Evolutionary conservation across 2,888 invertebrate genomes (phyloP), one percentile per base, ranked within the genome.

Genomic region (Stomorhina lunata): DNA sequence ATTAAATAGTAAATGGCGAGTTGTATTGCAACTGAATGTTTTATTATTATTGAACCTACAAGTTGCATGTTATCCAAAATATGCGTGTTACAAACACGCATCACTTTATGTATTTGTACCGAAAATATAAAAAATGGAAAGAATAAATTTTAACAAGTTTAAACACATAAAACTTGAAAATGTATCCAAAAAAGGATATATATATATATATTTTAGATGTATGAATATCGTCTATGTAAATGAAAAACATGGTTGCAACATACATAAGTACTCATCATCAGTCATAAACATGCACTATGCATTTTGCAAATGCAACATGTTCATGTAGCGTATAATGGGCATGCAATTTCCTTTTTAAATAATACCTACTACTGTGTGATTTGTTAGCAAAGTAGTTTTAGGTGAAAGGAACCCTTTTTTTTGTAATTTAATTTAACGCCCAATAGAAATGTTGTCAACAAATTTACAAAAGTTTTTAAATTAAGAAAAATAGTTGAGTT

Each of bases 71-170:
- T 63, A 15, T 29, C 1, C 0, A 55, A 57, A 66, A n/a, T 34
- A 48, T 82, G 78, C 78, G 78, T 78, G 81, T 45, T 66, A n/a
- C 48, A 50, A 79, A 48, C 79, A 82, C 82, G 82, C 82, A 82
- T 72, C 22, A 27, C n/a, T 50, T 2, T 32, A 32, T 32, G 32
- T 9, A 32, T 32, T 4, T 6, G 32, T 32, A 32, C 32, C 5
- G n/a, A n/a, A n/a, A n/a, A n/a, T n/a, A n/a, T n/a, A n/a, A n/a
- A n/a, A n/a, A n/a, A n/a, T n/a, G n/a, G n/a, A n/a, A n/a, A n/a
- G n/a, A n/a, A n/a, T n/a, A n/a, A n/a, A n/a, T n/a, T n/a, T n/a
- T n/a, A n/a, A n/a, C n/a, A n/a, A n/a, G n/a, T n/a, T n/a, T n/a
- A n/a, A n/a, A n/a, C n/a, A n/a, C n/a, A n/a, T n/a, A n/a, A n/a